A percentile compares a stretch with the other conserved stretches of the same genome.
These are phyloP conservation scores for Ptycholaimellus sp. DNA, from an alignment of 2,888 invertebrate genomes.

Conservation along the genomic window DNA sequence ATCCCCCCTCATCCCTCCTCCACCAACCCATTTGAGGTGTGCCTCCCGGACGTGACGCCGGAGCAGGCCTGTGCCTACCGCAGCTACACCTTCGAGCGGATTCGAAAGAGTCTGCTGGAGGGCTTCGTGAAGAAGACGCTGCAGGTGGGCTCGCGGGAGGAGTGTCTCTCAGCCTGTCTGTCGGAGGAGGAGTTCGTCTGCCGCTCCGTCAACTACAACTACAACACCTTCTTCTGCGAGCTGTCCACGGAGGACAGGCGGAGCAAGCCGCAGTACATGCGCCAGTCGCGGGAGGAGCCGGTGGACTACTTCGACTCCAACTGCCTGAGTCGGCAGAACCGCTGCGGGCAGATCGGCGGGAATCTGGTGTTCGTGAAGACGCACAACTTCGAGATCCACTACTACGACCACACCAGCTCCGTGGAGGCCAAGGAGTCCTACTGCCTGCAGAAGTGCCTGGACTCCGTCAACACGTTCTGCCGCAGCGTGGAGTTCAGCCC, in stretches of 20 bases:
- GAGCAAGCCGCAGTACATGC: conserved; percentile 31
- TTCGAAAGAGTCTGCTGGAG: conserved; percentile 31
- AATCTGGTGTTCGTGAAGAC: conserved; percentile 25
- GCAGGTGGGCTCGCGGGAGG: conserved; percentile 28
- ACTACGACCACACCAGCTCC: conserved; percentile 20
- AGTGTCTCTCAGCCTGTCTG: conserved; percentile 33
- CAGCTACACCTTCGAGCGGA: conserved; percentile 30
- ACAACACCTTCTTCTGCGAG: conserved; percentile 29
- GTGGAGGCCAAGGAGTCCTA: conserved; percentile 24
- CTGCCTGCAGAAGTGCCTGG: conserved; percentile 25
- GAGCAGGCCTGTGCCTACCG: conserved; percentile 25
- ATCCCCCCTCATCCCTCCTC: no score
- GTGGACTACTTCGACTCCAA: conserved; percentile 36
- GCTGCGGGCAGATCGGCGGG: conserved; percentile 24
- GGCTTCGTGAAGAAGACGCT: conserved; percentile 30
- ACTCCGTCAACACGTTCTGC: conserved; percentile 25
- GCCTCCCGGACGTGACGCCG: conserved; percentile 9
- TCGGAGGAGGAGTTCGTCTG: conserved; percentile 31
- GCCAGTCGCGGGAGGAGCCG: conserved; percentile 25
- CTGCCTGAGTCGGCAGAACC: conserved; percentile 30
- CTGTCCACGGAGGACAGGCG: conserved; percentile 33
- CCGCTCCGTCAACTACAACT: conserved; percentile 33
- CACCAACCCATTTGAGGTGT: no score
- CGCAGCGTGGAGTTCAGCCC: conserved; percentile 23
- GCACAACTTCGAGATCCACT: conserved; percentile 21